phyloP scores from a whole-genome alignment of 1,140 invertebrate species.

The Saccostrea glomerata region DNA sequence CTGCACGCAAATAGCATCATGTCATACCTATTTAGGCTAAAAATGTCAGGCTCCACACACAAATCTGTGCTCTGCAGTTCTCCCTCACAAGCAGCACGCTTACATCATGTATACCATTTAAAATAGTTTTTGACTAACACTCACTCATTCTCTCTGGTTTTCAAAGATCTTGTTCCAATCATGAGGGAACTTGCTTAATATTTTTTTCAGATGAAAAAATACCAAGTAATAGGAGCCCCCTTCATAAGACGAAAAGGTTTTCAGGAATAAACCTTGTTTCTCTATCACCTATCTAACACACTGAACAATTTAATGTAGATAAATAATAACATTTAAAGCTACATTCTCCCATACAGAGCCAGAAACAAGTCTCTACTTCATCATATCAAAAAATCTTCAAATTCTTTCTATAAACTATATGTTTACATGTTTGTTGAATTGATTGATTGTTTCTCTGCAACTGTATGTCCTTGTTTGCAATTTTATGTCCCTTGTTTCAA shows the following conservation, averaged over 20 bases:
- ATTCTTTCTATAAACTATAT: too few relatives aligned
- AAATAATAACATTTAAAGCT: neutral
- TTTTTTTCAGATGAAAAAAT: neutral
- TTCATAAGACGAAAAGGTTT: conserved; percentile 19
- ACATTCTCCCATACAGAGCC: neutral
- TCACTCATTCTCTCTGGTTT: neutral
- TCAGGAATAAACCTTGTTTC: neutral
- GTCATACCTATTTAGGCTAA: neutral
- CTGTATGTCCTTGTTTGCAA: too few relatives aligned
- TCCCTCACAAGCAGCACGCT: neutral
- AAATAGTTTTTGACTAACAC: neutral
- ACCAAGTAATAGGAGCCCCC: neutral
- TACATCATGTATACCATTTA: neutral
- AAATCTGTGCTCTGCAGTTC: neutral
- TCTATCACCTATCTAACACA: neutral
- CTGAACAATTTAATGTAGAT: neutral
- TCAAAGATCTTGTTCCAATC: neutral
- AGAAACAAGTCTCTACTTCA: conserved; percentile 7
- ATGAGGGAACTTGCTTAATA: neutral
- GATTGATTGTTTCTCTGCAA: too few relatives aligned
- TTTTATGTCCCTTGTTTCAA: too few relatives aligned
- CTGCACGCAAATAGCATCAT: neutral
- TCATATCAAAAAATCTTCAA: neutral
- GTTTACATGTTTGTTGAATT: too few relatives aligned
- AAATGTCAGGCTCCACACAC: neutral